Evolutionary conservation across 1,140 invertebrate genomes (phyloP), one percentile per base, ranked within the genome.

Genomic region (Schmidtea mediterranea): DNA sequence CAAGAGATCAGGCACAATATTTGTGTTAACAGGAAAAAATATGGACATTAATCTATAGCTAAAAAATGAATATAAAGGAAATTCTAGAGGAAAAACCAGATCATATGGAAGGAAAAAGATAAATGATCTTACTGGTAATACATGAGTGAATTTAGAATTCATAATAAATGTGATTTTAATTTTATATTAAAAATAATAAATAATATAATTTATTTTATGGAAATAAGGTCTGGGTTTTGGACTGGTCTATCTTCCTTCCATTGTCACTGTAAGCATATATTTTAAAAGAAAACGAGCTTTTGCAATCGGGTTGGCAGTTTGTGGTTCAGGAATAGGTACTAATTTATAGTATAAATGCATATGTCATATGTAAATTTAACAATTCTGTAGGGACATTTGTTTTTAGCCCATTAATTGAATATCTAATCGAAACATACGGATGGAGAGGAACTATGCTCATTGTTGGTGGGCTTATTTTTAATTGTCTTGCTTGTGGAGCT

Each of bases 251-350:
- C 69, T 90, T 23, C 84, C 84, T 1, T 82, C 84, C 41, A 89
- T 90, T 50, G 82, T 90, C 19, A 82, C 79, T 59, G 84, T 90
- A 6, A 84, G 82, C 1, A 79, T 77, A 51, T 90, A 89, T 70
- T 94, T 92, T 58, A 83, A 90, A 55, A 76, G 78, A 55, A 78
- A 76, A 52, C 71, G 86, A 48, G 83, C 83, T 3, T 69, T 90
- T 51, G 84, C 84, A 2, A 92, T 83, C 1, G 78, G 79, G 1
- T 84, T 95, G 21, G 84, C 84, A 0, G 83, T 92, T 0, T 89
- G 83, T 56, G 86, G 84, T 2, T 86, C 82, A 2, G 69, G 69
- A 22, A 60, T 72, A 3, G 81, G 83, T 1, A 87, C 12, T 23
- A 19, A 5, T 41, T n/a, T n/a, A n/a, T n/a, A n/a, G n/a, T n/a